phyloP scores from a whole-genome alignment of 2,888 invertebrate genomes.

The Habrosyne pyritoides region DNA sequence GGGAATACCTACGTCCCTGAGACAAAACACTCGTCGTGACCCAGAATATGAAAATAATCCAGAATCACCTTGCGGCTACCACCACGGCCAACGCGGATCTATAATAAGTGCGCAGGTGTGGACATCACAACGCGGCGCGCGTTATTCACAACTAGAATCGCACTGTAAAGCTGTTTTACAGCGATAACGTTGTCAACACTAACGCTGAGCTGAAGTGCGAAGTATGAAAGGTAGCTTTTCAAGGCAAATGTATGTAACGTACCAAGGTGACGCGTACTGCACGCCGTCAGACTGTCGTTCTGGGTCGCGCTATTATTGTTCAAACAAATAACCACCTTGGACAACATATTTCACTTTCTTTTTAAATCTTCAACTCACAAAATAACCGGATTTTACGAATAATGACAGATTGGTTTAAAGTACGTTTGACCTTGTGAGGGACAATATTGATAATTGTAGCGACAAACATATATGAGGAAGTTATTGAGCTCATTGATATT shows the following conservation, averaged over 20 bases:
- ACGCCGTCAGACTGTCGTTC: conserved; percentile 15
- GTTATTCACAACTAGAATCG: conserved; percentile 54
- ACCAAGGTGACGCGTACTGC: conserved; percentile 34
- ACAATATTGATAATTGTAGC: conserved; percentile 31
- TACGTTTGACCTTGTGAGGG: conserved; percentile 33
- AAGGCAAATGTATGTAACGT: conserved; percentile 33
- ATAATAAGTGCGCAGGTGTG: conserved; percentile 79
- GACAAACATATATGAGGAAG: conserved; percentile 30
- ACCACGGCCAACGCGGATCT: conserved; percentile 68
- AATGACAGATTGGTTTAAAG: conserved; percentile 11
- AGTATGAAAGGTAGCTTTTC: conserved; percentile 45
- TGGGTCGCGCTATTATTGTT: conserved; percentile 31
- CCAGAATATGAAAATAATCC: conserved; percentile 80
- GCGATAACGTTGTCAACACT: conserved; percentile 45
- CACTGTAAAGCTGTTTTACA: conserved; percentile 27
- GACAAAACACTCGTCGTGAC: conserved; percentile 71
- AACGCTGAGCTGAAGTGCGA: conserved; percentile 26
- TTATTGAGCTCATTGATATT: conserved; percentile 51
- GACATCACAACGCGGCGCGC: conserved; percentile 52
- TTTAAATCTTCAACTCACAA: conserved; percentile 12
- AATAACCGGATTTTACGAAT: not conserved
- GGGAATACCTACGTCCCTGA: conserved; percentile 70
- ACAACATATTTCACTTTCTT: conserved; percentile 39
- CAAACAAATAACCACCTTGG: conserved; percentile 25
- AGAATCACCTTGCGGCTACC: conserved; percentile 72